A percentile compares a stretch with the other conserved stretches of the same genome.
Conservation (phyloP, 2,888 invertebrate species). For the Harmothoe impar region DNA sequence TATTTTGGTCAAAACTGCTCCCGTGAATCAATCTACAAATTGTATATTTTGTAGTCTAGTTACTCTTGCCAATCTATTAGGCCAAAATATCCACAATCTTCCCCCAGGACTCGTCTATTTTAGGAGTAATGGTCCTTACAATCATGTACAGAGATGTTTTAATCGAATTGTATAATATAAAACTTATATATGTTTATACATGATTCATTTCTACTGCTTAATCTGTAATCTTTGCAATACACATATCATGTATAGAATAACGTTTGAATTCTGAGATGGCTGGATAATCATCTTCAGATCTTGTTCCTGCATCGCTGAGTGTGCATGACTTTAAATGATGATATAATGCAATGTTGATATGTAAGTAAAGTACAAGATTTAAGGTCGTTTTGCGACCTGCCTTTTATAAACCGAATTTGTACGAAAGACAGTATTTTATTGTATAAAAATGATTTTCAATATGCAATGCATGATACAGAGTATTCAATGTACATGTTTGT, state of each 20-base stretch:
- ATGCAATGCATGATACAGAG: neutral
- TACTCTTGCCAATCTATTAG: neutral
- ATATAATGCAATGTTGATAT: neutral
- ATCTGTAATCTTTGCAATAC: neutral
- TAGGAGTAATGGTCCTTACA: neutral
- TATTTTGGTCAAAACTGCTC: neutral
- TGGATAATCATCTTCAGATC: conserved; percentile 37
- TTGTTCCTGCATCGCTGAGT: neutral
- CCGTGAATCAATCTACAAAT: neutral
- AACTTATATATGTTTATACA: conserved; percentile 11
- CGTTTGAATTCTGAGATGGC: conserved; percentile 33
- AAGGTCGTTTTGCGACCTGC: neutral
- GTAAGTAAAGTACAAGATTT: neutral
- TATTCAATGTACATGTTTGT: conserved; percentile 24
- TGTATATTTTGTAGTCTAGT: neutral
- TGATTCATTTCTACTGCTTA: conserved; percentile 1
- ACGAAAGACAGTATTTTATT: conserved; percentile 42
- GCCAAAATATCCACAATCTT: conserved; percentile 17
- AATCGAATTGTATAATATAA: neutral
- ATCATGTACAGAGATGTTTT: conserved; percentile 39
- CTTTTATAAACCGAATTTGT: conserved; percentile 42
- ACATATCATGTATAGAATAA: conserved; percentile 56
- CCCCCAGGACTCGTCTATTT: neutral
- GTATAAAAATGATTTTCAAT: conserved; percentile 20
- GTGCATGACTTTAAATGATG: neutral